These are phyloP conservation scores for Diglossa cyanea DNA, from an alignment of 2,797 vertebrate genomes.

Conservation along the genomic window DNA sequence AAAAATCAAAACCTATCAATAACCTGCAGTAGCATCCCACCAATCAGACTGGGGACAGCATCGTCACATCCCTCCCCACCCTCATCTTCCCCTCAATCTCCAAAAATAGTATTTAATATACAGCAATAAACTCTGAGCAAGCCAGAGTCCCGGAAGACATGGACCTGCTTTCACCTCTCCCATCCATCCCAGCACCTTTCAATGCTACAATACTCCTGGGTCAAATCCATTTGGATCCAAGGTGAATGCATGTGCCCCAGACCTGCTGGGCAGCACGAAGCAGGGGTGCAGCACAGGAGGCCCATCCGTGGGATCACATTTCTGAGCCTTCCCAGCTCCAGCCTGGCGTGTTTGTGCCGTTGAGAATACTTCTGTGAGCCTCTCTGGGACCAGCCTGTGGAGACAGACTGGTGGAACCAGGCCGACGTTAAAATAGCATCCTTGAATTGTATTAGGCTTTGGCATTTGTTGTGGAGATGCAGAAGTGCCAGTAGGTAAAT, in stretches of 20 bases:
- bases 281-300: neutral
- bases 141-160: conserved; percentile 56
- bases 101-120: conserved; percentile 61
- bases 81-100: neutral
- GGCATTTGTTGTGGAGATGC: conserved; percentile 33
- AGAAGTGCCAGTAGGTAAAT: conserved; percentile 38
- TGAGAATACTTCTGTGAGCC: neutral
- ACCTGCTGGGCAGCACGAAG: neutral
- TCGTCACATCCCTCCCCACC: neutral
- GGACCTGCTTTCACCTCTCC: conserved; percentile 26
- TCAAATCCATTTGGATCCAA: neutral
- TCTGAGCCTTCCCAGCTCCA: neutral
- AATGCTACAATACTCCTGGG: neutral
- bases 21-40: neutral
- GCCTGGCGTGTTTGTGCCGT: neutral
- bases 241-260: neutral
- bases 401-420: conserved; percentile 43
- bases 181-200: neutral
- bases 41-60: neutral
- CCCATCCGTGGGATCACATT: accelerated
- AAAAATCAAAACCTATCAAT: neutral
- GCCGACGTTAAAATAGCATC: neutral
- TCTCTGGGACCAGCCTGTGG: neutral
- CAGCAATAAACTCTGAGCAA: conserved; percentile 56
- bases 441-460: conserved; percentile 37